Evolutionary conservation across 2,797 vertebrate species (phyloP), one percentile per base, ranked within the genome.

Genomic region (Cuniculus paca): DNA sequence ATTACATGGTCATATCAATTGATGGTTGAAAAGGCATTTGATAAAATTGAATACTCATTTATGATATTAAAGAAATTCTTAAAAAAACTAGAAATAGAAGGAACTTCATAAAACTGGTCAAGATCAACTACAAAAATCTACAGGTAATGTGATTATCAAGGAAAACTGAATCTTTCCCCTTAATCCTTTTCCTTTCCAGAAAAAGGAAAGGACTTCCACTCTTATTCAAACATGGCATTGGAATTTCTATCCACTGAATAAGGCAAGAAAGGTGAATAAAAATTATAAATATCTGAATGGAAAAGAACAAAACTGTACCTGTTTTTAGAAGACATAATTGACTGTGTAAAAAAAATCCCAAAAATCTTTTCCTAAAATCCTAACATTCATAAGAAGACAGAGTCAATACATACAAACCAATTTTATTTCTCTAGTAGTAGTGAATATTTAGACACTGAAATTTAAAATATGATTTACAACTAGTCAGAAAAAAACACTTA

Each of bases 351-450:
- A 88, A n/a, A 68, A 87, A 22, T 31, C 10, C 42, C 68, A 70
- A 83, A 77, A 88, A 17, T 87, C 31, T 63, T 31, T 10, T 3
- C 34, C 16, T n/a, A 26, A 20, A 88, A 89, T 39, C 13, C 52
- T 79, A 72, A 95, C 88, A 78, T 31, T 52, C 78, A 26, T 48
- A 79, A 84, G 28, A 13, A 54, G 17, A 72, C 54, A 31, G 48
- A 31, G 36, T 89, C 63, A 85, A 89, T 34, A 92, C 60, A 65
- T 65, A 90, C 52, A 92, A 74, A 81, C 75, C 6, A 80, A 90
- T 65, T 54, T 22, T 86, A 86, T 63, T 74, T 61, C 54, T 80
- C 36, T 74, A 63, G 45, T 26, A 39, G 61, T 50, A n/a, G 74
- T 74, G 72, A 87, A 81, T 68, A 26, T 17, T 12, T 75, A n/a